Evolutionary conservation across 2,888 invertebrate species (phyloP), one percentile per base, ranked within the genome.

Genomic region (Xestia rhomboidea): DNA sequence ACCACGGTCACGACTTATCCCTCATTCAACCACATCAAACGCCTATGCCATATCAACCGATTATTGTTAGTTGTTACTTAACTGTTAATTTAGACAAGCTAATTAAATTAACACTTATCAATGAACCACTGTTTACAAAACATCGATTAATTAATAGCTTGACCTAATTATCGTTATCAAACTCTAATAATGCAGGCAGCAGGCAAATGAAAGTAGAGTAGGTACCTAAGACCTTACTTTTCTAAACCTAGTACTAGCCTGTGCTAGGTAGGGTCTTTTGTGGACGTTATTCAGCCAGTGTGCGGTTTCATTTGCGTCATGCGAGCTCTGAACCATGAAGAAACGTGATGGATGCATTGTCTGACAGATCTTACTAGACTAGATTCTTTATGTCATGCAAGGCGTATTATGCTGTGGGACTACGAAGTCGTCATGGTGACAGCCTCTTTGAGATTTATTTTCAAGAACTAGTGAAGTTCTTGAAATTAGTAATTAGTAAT

Each of bases 281-380:
- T 86, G 46, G 66, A 76, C 54, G 73, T 78, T 79, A 85, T 83
- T 84, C 79, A 82, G 72, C 68, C 76, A 88, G 90, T 89, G 85
- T 88, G 88, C 83, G 87, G 88, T 90, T 91, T 84, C 89, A 68
- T 76, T 87, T 89, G 85, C 90, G 92, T 89, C 90, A 89, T 68
- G 63, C 44, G 62, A 75, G 49, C 67, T 88, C 67, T 87, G 82
- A 89, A 91, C 90, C 93, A 90, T 92, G 87, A 90, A 90, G 72
- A 72, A 79, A 82, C 83, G 77, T 82, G 89, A 85, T 86, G 80
- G 76, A 46, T 79, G 81, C 83, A 84, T 87, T 87, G 87, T 89
- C 75, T 82, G 63, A 70, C 68, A 81, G 54, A 74, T 83, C 60
- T 77, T 72, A 68, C 63, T 44, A 66, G 57, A 68, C 63, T 44